Conservation (phyloP, 2,888 invertebrate species). For the Erebia aethiops region DNA sequence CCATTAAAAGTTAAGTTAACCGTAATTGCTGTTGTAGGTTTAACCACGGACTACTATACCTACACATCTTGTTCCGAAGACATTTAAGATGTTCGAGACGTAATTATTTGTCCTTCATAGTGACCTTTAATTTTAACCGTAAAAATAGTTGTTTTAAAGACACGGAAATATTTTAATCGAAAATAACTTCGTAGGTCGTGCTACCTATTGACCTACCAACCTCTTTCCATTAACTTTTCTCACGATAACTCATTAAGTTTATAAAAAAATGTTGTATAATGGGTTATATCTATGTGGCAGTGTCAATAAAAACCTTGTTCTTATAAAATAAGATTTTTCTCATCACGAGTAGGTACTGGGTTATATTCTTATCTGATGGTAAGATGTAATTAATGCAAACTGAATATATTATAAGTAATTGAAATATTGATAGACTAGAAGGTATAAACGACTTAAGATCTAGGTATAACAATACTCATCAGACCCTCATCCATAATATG, state of each 20-base stretch:
- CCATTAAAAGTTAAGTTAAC: not conserved
- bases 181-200: not conserved
- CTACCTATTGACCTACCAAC: slow-evolving; percentile 3
- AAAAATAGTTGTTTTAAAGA: not conserved
- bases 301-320: too few relatives aligned
- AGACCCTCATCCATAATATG: too few relatives aligned
- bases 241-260: slow-evolving; percentile 11
- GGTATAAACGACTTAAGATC: too few relatives aligned
- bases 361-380: too few relatives aligned
- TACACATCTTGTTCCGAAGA: not conserved
- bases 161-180: not conserved
- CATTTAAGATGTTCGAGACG: not conserved
- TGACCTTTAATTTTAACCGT: not conserved
- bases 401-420: too few relatives aligned
- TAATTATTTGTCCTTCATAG: not conserved
- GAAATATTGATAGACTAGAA: too few relatives aligned
- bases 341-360: not conserved
- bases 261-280: not conserved
- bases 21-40: not conserved
- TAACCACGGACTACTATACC: not conserved
- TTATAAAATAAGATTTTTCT: not conserved
- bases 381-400: too few relatives aligned
- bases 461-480: too few relatives aligned
- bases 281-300: not conserved
- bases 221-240: slow-evolving; percentile 1